Conservation (phyloP, 2,113 vertebrate genomes). For the Phylloscopus trochiloides region DNA sequence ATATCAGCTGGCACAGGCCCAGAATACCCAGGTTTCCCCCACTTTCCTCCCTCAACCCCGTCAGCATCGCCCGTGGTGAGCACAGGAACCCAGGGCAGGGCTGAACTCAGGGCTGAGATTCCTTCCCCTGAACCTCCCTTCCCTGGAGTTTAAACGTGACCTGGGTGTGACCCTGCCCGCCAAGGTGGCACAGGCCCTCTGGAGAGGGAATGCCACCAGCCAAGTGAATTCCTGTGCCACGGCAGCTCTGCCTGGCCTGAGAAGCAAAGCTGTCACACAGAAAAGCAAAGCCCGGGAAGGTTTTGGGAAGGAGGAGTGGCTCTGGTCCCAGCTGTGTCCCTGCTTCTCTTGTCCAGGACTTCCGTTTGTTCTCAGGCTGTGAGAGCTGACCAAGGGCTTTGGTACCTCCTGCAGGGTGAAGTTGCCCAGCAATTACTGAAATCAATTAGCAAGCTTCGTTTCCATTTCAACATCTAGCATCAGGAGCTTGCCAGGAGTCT, state of each 20-base stretch:
- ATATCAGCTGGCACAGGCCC: background rate
- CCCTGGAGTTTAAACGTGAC: accelerated
- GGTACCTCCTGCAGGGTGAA: background rate
- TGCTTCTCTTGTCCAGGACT: too few relatives aligned
- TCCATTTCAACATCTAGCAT: constrained; percentile 40
- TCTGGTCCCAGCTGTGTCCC: background rate
- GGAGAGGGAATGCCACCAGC: background rate
- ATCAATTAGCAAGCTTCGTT: constrained; percentile 38
- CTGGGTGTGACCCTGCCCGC: background rate
- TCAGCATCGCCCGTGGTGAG: background rate
- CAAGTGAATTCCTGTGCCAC: background rate
- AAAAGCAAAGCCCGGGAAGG: too few relatives aligned
- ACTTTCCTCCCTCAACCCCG: background rate
- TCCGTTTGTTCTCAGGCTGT: background rate
- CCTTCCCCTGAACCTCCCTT: background rate
- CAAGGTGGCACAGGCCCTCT: background rate
- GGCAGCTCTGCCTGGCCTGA: accelerated
- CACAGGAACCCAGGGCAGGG: background rate
- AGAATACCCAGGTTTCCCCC: background rate
- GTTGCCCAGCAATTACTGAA: background rate
- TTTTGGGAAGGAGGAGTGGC: background rate
- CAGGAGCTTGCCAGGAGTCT: constrained; percentile 38
- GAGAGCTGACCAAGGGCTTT: background rate
- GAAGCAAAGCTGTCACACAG: background rate
- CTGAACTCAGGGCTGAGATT: background rate